phyloP scores from a whole-genome alignment of 2,113 vertebrate species.

The Rattus norvegicus region DNA sequence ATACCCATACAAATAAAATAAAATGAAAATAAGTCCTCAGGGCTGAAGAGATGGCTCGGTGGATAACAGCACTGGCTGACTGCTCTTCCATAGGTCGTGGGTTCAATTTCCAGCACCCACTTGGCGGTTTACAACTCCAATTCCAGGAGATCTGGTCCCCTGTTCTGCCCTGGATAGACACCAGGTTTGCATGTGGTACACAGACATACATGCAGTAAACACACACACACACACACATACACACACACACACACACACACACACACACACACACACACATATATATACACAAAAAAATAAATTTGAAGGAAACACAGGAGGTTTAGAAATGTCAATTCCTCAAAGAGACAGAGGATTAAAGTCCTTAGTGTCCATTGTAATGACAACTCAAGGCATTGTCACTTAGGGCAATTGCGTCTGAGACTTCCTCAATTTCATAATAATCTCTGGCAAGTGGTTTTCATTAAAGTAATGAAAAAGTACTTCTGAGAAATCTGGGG shows the following conservation, averaged over 20 bases:
- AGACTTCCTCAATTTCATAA: not conserved
- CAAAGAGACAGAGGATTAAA: not conserved
- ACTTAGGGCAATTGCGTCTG: too few species aligned
- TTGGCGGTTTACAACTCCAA: not conserved
- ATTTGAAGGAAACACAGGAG: not conserved
- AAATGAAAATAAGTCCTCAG: not conserved
- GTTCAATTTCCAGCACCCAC: not conserved
- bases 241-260: not conserved
- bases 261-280: not conserved
- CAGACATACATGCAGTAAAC: not conserved
- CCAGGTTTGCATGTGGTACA: not conserved
- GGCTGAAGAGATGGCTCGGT: not conserved
- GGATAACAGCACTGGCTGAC: not conserved
- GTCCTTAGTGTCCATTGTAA: not conserved
- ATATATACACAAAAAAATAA: not conserved
- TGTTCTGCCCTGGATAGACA: not conserved
- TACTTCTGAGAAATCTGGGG: slow-evolving; percentile 59
- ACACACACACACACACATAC: not conserved
- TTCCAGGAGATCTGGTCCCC: not conserved
- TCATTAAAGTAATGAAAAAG: not conserved
- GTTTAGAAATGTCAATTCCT: not conserved
- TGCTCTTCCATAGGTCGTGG: not conserved
- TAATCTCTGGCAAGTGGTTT: not conserved
- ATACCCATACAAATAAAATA: not conserved
- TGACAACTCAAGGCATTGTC: not conserved